These are phyloP conservation scores for Drosophila ustulata DNA, from an alignment of 2,888 invertebrate genomes.

Conservation along the genomic window DNA sequence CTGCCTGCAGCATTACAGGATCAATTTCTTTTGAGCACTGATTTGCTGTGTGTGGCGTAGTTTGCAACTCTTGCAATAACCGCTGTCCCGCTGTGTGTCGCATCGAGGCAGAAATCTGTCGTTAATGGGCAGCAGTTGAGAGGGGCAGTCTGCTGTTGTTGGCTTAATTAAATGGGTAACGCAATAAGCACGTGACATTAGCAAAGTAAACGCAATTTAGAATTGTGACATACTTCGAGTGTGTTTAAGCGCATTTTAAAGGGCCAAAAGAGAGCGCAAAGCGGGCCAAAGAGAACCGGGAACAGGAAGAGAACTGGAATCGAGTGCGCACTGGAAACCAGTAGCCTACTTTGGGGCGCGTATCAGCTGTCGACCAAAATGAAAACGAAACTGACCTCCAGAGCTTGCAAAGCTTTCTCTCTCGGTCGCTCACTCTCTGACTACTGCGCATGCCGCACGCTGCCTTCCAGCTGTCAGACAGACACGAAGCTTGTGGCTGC, in stretches of 20 bases:
- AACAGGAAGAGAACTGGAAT: conserved; percentile 34
- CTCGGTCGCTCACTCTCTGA: not conserved
- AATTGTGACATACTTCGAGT: conserved; percentile 58
- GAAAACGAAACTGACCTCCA: conserved; percentile 55
- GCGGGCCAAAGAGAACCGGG: not conserved
- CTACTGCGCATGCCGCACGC: conserved; percentile 52
- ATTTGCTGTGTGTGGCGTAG: conserved; percentile 40
- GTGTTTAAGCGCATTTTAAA: conserved; percentile 13
- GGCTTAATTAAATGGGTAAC: conserved; percentile 60
- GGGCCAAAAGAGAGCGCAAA: not conserved
- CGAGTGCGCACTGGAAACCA: conserved; percentile 19
- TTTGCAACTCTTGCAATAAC: conserved; percentile 1
- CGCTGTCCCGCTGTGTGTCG: conserved; percentile 21
- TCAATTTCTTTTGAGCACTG: conserved; percentile 62
- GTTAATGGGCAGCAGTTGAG: conserved; percentile 29
- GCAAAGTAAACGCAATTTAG: conserved; percentile 59
- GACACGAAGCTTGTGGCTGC: conserved; percentile 39
- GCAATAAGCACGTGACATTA: conserved; percentile 72
- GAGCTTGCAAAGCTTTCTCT: conserved; percentile 46
- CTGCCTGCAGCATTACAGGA: conserved; percentile 56
- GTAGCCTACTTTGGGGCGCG: conserved; percentile 15
- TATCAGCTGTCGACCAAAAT: conserved; percentile 57
- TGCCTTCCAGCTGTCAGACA: conserved; percentile 66
- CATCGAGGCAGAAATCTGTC: conserved; percentile 20
- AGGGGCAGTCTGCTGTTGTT: conserved; percentile 14